Evolutionary conservation across 2,797 vertebrate species (phyloP).

Genomic region (Epinephelus coioides): DNA sequence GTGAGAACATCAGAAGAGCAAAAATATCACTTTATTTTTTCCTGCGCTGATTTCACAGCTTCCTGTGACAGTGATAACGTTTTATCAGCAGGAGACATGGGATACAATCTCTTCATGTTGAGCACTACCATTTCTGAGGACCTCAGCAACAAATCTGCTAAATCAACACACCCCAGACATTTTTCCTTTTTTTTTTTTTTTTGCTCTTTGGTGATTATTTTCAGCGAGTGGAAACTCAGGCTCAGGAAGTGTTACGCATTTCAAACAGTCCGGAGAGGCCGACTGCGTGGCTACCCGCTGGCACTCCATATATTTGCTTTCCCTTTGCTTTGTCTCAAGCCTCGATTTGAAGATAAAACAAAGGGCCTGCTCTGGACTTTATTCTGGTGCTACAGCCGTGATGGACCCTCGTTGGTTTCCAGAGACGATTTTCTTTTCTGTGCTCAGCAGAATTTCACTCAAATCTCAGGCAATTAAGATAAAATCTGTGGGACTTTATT

Average conservation of each 20-base stretch:
- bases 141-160: conserved; percentile 69
- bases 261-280: conserved; percentile 47
- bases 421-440: conserved; percentile 31
- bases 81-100: conserved; percentile 64
- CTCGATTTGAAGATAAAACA: conserved; percentile 27
- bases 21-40: conserved; percentile 49
- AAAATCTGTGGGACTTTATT: conserved; percentile 45
- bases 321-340: conserved; percentile 42
- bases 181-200: background rate
- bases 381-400: conserved; percentile 23
- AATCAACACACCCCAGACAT: conserved; percentile 69
- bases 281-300: conserved; percentile 39
- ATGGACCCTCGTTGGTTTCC: conserved; percentile 44
- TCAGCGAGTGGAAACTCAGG: conserved; percentile 54
- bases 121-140: conserved; percentile 55
- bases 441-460: conserved; percentile 42
- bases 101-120: conserved; percentile 47
- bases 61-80: conserved; percentile 51
- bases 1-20: conserved; percentile 54
- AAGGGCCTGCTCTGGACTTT: conserved; percentile 27
- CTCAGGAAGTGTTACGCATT: conserved; percentile 66
- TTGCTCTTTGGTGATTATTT: conserved; percentile 61
- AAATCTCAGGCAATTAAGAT: conserved; percentile 50
- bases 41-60: conserved; percentile 40
- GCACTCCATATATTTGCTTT: conserved; percentile 51